A percentile compares a stretch with the other conserved stretches of the same genome.
Conservation (phyloP, 2,797 vertebrate genomes). For the Manis pentadactyla region DNA sequence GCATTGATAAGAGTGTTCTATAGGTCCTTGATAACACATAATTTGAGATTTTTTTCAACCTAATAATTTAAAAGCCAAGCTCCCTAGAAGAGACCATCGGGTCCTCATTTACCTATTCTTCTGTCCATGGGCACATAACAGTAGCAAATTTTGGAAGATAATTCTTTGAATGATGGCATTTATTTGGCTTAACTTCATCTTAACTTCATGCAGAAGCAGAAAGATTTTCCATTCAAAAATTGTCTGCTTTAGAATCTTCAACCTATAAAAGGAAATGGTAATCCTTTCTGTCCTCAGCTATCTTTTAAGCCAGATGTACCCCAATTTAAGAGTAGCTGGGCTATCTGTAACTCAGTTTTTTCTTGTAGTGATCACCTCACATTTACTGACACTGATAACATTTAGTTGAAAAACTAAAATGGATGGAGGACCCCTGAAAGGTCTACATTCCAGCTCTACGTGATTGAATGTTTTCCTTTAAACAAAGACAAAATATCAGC, state of each 20-base stretch:
- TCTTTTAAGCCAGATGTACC: neutral
- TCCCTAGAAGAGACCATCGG: neutral
- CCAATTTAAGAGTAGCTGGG: neutral
- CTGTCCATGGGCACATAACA: neutral
- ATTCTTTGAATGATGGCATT: neutral
- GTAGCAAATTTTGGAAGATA: neutral
- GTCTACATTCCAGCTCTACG: neutral
- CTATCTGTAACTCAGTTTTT: neutral
- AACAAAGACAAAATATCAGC: neutral
- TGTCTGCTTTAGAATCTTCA: neutral
- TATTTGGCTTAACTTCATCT: neutral
- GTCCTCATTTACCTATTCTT: neutral
- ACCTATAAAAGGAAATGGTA: neutral
- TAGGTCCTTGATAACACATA: neutral
- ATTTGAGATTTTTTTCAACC: neutral
- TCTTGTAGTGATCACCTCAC: neutral
- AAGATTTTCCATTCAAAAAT: constrained; percentile 10
- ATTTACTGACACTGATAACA: neutral
- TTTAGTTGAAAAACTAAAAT: neutral
- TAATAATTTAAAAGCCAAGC: neutral
- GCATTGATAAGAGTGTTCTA: neutral
- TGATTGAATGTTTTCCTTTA: neutral
- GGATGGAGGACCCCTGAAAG: neutral
- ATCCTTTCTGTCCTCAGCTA: neutral
- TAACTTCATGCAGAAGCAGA: neutral